Evolutionary conservation across 2,888 invertebrate genomes (phyloP).

Genomic region (Lasioglossum calceatum): DNA sequence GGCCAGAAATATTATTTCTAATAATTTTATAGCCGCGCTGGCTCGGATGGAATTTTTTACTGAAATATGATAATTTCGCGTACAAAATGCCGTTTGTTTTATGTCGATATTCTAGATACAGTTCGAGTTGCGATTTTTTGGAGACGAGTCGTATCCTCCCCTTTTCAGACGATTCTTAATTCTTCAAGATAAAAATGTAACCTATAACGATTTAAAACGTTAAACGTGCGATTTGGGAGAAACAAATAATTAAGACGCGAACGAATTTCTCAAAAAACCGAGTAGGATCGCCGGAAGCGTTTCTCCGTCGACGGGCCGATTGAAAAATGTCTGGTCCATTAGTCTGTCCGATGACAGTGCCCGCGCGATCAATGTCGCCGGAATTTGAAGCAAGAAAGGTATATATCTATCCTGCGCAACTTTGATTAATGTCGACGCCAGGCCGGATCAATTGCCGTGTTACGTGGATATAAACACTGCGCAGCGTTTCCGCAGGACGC

Average conservation of each 20-base stretch:
- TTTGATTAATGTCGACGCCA: constrained; percentile 58
- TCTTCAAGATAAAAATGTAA: too few species aligned
- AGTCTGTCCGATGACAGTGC: not conserved
- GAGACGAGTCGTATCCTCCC: too few species aligned
- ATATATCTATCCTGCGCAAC: constrained; percentile 21
- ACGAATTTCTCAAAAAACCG: not conserved
- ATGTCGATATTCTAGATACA: too few species aligned
- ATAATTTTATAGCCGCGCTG: too few species aligned
- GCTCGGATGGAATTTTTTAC: too few species aligned
- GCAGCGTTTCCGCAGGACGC: constrained; percentile 1
- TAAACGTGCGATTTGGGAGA: not conserved
- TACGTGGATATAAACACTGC: constrained; percentile 48
- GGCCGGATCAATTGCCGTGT: constrained; percentile 62
- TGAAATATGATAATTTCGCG: too few species aligned
- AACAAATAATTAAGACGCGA: not conserved
- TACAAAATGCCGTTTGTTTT: too few species aligned
- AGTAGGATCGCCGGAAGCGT: not conserved
- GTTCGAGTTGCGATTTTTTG: too few species aligned
- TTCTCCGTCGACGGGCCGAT: not conserved
- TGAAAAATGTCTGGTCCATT: not conserved
- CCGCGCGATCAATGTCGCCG: not conserved
- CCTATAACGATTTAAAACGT: too few species aligned
- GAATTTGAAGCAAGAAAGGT: not conserved
- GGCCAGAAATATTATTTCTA: too few species aligned
- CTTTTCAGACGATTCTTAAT: too few species aligned